Evolutionary conservation across 1,140 invertebrate genomes (phyloP).

Genomic region (Agraylea sexmaculata): DNA sequence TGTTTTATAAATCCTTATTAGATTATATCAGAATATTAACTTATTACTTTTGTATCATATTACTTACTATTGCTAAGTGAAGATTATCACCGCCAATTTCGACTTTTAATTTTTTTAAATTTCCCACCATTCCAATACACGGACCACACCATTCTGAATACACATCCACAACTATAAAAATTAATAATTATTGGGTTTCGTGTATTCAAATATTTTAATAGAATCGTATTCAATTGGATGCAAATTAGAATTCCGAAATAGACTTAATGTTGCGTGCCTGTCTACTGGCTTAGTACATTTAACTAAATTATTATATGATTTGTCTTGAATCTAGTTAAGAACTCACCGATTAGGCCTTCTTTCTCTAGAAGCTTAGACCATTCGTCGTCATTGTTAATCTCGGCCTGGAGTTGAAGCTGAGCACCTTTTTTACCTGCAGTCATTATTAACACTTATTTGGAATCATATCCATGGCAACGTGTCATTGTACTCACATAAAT

Average conservation of each 20-base stretch:
- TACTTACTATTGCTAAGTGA: constrained; percentile 62
- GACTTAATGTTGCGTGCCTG: not conserved
- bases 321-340: not conserved
- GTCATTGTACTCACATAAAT: no score
- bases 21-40: constrained; percentile 2
- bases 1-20: constrained; percentile 26
- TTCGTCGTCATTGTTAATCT: constrained; percentile 76
- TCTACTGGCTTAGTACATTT: not conserved
- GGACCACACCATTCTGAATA: constrained; percentile 92
- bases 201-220: constrained; percentile 8
- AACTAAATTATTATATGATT: not conserved
- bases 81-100: constrained; percentile 75
- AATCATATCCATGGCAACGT: no score
- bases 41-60: not conserved
- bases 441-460: no score
- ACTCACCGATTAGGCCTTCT: constrained; percentile 67
- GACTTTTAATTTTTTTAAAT: constrained; percentile 79
- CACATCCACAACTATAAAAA: constrained; percentile 65
- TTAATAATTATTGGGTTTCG: constrained; percentile 10
- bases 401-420: constrained; percentile 62
- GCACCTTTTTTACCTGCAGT: constrained; percentile 57
- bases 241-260: not conserved
- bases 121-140: constrained; percentile 74
- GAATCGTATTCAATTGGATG: constrained; percentile 4
- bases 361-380: constrained; percentile 69